Evolutionary conservation across 2,113 vertebrate species (phyloP), one percentile per base, ranked within the genome.

Genomic region (Pygoscelis antarcticus): DNA sequence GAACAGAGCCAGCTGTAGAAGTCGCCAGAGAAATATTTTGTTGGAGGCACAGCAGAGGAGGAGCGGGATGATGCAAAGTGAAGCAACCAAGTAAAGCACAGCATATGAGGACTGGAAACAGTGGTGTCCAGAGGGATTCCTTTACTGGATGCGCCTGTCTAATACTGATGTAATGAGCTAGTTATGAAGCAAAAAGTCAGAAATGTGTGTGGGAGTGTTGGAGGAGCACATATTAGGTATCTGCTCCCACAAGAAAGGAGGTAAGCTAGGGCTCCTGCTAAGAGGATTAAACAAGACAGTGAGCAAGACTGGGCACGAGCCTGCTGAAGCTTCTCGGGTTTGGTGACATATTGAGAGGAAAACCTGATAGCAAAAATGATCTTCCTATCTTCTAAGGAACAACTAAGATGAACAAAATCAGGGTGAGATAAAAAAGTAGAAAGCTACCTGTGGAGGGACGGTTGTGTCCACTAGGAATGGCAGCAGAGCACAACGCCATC

Each of bases 1-100:
- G 76, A 91, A 79, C 58, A 81, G 47, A 82, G 89, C 75, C 74
- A 96, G 79, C 46, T 93, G 76, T 62, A 58, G 44, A 82, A 85
- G 75, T 19, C 84, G 89, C 78, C 83, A 83, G 80, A 95, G n/a
- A 78, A 92, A 92, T 70, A 55, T 74, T 95, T 90, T 85, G 42
- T 77, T 61, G 76, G 84, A 93, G 81, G 90, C 36, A 68, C 40
- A 91, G 70, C 76, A 93, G 82, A 95, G 87, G 47, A 93, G 93
- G 72, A 85, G 46, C 54, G 91, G 94, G 51, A 86, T 86, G 90
- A 93, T 0, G 42, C 61, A 95, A 74, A 82, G 58, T 70, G 83
- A 88, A 96, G 83, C n/a, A 74, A 90, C 42, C 1, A 11, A 83
- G 54, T 61, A 70, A 83, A 94, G 70, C 36, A 58, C n/a, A 52